These are phyloP conservation scores for Mirounga angustirostris DNA, from an alignment of 2,113 vertebrate genomes.

Conservation along the genomic window DNA sequence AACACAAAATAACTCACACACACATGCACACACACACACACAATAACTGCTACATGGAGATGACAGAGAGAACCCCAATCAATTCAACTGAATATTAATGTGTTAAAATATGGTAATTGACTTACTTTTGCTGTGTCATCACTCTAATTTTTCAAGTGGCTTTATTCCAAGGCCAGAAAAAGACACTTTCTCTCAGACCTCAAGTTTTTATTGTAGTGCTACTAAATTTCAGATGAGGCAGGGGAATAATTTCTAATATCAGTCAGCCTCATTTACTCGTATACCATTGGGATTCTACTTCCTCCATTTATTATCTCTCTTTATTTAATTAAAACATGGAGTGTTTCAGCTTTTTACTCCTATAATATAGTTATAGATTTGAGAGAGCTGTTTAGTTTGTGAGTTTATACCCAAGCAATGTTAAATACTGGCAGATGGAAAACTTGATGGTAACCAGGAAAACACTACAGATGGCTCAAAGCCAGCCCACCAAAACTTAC, in stretches of 20 bases:
- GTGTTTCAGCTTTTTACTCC: neutral
- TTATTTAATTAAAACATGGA: conserved; percentile 56
- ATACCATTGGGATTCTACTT: neutral
- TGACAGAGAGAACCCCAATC: neutral
- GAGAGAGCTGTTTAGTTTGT: conserved; percentile 59
- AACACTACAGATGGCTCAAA: conserved; percentile 39
- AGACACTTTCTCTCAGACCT: neutral
- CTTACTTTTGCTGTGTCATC: neutral
- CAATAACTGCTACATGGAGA: neutral
- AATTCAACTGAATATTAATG: neutral
- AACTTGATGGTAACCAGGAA: conserved; percentile 51
- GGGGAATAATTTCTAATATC: neutral
- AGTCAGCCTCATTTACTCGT: neutral
- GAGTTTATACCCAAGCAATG: conserved; percentile 35
- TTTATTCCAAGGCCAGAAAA: conserved; percentile 30
- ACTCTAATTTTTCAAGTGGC: conserved; percentile 5
- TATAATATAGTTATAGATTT: conserved; percentile 55
- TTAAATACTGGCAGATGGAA: conserved; percentile 65
- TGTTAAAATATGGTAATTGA: neutral
- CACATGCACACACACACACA: neutral
- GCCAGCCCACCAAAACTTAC: conserved; percentile 49
- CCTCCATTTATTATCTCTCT: neutral
- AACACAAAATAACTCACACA: neutral
- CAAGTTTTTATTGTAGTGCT: neutral
- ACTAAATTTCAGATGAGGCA: neutral